Evolutionary conservation across 1,140 invertebrate species (phyloP).

Genomic region (Steinernema feltiae): DNA sequence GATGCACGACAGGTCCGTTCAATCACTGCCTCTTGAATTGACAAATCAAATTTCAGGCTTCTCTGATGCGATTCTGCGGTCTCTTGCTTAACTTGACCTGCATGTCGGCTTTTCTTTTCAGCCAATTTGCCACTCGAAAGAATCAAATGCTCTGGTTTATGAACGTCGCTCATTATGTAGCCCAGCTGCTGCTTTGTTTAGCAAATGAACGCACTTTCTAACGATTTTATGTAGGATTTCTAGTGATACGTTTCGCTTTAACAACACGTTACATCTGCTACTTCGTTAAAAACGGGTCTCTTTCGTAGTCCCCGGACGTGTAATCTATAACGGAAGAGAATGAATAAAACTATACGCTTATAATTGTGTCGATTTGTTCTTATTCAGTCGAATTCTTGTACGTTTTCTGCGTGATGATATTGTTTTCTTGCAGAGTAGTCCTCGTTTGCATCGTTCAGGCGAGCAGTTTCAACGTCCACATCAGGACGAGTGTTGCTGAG

Average conservation of each 20-base stretch:
- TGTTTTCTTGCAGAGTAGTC: constrained; percentile 81
- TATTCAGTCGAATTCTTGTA: constrained; percentile 35
- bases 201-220: not conserved
- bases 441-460: constrained; percentile 86
- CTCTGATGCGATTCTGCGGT: not conserved
- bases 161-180: not conserved
- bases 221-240: not conserved
- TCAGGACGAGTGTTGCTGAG: constrained; percentile 61
- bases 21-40: not conserved
- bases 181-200: not conserved
- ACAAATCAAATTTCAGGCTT: not conserved
- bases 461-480: constrained; percentile 73
- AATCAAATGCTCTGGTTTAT: not conserved
- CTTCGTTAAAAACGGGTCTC: not conserved
- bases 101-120: not conserved
- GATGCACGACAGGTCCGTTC: not conserved
- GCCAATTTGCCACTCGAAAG: not conserved
- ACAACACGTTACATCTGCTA: constrained; percentile 3
- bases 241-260: not conserved
- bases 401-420: constrained; percentile 70
- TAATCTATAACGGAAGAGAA: constrained; percentile 7
- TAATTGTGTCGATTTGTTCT: not conserved
- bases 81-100: not conserved
- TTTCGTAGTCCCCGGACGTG: too few relatives aligned
- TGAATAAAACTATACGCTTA: not conserved